Conservation (phyloP, 1,140 invertebrate species). For the Drosophila oshimai region DNA sequence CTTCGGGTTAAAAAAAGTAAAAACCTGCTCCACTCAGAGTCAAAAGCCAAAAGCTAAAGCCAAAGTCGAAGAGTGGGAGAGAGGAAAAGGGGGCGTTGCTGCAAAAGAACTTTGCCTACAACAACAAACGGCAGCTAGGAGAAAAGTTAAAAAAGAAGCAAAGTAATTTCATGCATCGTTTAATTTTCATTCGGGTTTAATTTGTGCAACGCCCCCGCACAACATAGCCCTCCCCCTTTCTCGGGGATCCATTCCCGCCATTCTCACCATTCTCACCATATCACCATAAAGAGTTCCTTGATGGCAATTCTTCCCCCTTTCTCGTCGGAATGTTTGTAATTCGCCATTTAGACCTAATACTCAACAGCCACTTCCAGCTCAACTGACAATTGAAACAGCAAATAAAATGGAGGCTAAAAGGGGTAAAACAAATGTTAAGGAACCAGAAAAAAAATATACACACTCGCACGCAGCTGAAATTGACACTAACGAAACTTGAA, state of each 20-base stretch:
- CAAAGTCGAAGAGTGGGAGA: slow-evolving; percentile 36
- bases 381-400: slow-evolving; percentile 72
- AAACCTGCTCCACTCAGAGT: slow-evolving; percentile 14
- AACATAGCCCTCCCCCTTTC: not conserved
- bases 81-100: slow-evolving; percentile 6
- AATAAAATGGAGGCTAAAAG: slow-evolving; percentile 59
- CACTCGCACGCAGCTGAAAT: slow-evolving; percentile 33
- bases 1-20: slow-evolving; percentile 1
- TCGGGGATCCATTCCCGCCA: slow-evolving; percentile 9
- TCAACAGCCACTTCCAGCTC: slow-evolving; percentile 69
- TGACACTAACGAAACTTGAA: slow-evolving; percentile 60
- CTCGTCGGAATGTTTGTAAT: slow-evolving; percentile 59
- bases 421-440: slow-evolving; percentile 34
- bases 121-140: slow-evolving; percentile 2
- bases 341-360: slow-evolving; percentile 78
- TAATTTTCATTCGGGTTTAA: slow-evolving; percentile 82
- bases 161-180: slow-evolving; percentile 83
- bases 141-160: slow-evolving; percentile 54
- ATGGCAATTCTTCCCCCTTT: slow-evolving; percentile 39
- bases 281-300: slow-evolving; percentile 55
- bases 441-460: slow-evolving; percentile 13
- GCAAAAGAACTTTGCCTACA: slow-evolving; percentile 32
- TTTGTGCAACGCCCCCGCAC: slow-evolving; percentile 68
- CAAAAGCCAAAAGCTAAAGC: slow-evolving; percentile 43
- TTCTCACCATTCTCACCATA: slow-evolving; percentile 50